A percentile compares a stretch with the other conserved stretches of the same genome.
phyloP scores from a whole-genome alignment of 1,140 invertebrate species.

The Bombus confusus region DNA sequence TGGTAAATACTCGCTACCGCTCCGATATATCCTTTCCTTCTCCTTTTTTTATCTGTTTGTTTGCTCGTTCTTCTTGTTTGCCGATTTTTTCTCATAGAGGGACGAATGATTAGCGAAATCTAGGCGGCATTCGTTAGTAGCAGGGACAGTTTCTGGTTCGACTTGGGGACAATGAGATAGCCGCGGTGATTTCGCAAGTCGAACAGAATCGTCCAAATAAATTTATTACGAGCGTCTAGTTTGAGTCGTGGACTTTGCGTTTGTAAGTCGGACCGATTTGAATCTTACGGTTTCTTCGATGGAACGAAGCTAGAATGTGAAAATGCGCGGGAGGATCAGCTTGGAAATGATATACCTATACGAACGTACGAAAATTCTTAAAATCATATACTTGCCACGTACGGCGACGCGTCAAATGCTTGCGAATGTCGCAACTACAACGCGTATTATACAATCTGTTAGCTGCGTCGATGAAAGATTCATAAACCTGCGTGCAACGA shows the following conservation, averaged over 20 bases:
- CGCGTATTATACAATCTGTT: too few species aligned
- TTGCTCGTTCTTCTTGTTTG: not conserved
- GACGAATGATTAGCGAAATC: not conserved
- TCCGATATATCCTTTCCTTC: not conserved
- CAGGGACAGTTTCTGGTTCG: not conserved
- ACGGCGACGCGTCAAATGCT: too few species aligned
- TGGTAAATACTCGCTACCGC: constrained; percentile 52
- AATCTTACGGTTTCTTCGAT: too few species aligned
- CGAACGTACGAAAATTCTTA: too few species aligned
- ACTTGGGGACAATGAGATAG: not conserved
- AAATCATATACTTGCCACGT: too few species aligned
- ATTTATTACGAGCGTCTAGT: not conserved
- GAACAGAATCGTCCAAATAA: not conserved
- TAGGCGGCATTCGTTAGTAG: not conserved
- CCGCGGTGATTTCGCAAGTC: not conserved
- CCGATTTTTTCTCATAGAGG: too few species aligned
- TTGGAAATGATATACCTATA: too few species aligned
- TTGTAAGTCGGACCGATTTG: not conserved
- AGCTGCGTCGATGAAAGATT: too few species aligned
- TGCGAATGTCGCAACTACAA: too few species aligned
- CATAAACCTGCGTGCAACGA: too few species aligned
- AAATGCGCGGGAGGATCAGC: too few species aligned
- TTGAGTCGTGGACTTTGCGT: not conserved
- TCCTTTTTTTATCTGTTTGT: not conserved
- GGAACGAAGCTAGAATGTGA: too few species aligned